phyloP scores from a whole-genome alignment of 2,888 invertebrate species.

The Heteromurus nitidus region DNA sequence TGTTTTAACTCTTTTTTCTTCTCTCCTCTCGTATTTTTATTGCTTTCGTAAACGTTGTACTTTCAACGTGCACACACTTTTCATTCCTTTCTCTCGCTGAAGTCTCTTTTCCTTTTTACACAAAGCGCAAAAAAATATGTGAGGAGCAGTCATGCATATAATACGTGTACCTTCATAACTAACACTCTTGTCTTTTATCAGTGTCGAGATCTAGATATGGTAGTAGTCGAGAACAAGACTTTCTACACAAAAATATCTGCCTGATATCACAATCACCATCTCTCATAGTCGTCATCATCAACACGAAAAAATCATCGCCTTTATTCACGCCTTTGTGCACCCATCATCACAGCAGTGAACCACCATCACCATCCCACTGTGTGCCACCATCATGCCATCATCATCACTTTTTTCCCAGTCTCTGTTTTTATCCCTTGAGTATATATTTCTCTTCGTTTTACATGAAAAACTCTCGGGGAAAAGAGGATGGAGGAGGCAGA shows the following conservation, averaged over 20 bases:
- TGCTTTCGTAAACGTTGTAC: slow-evolving; percentile 53
- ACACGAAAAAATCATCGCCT: too few species aligned
- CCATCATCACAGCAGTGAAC: slow-evolving; percentile 19
- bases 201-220: slow-evolving; percentile 3
- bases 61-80: slow-evolving; percentile 47
- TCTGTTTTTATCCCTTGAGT: slow-evolving; percentile 63
- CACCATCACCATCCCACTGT: slow-evolving; percentile 37
- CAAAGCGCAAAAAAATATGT: slow-evolving; percentile 26
- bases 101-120: slow-evolving; percentile 7
- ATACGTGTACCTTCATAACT: too few species aligned
- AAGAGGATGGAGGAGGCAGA: neutral
- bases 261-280: slow-evolving; percentile 60
- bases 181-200: too few species aligned
- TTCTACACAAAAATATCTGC: slow-evolving; percentile 1
- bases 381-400: slow-evolving; percentile 9
- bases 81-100: slow-evolving; percentile 53
- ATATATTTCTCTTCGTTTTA: slow-evolving; percentile 55
- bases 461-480: slow-evolving; percentile 23
- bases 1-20: slow-evolving; percentile 36
- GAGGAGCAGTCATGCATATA: slow-evolving; percentile 47
- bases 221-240: neutral
- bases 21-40: slow-evolving; percentile 40
- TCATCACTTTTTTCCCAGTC: slow-evolving; percentile 23
- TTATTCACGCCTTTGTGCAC: slow-evolving; percentile 53
- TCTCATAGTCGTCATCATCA: too few species aligned